phyloP scores from a whole-genome alignment of 2,888 invertebrate species.

The Rugalucina vietnamica region DNA sequence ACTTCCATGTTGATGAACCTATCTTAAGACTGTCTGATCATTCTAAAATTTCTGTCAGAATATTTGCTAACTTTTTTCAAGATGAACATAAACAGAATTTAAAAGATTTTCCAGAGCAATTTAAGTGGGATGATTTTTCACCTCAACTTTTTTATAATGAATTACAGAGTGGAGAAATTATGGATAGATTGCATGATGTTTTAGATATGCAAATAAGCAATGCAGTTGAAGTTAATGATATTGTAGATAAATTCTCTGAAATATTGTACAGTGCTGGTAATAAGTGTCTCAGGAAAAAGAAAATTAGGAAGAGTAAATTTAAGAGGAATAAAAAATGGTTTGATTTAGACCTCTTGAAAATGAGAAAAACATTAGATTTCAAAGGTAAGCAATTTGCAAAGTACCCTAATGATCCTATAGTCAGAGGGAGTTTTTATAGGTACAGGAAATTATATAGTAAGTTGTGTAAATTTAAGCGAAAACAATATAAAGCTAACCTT shows the following conservation, averaged over 20 bases:
- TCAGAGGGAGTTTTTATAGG: conserved; percentile 11
- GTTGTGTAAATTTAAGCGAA: neutral
- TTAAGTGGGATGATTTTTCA: neutral
- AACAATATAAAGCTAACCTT: neutral
- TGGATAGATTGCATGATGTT: neutral
- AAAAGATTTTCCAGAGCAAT: neutral
- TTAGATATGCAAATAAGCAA: neutral
- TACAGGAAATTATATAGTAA: neutral
- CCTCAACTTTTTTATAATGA: neutral
- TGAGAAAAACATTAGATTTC: neutral
- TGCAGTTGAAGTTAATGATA: neutral
- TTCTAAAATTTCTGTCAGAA: neutral
- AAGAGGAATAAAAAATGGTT: neutral
- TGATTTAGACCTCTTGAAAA: neutral
- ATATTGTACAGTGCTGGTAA: neutral
- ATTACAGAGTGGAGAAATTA: neutral
- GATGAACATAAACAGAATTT: neutral
- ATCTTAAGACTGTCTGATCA: neutral
- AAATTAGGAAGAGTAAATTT: neutral
- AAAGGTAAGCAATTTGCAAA: neutral
- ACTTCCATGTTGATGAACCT: neutral
- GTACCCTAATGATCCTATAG: neutral
- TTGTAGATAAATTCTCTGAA: neutral
- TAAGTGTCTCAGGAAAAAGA: neutral
- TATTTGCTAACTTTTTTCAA: neutral